Base-by-base conservation (phyloP, 2,888 invertebrate species). In the Pseudanteris insignis region DNA sequence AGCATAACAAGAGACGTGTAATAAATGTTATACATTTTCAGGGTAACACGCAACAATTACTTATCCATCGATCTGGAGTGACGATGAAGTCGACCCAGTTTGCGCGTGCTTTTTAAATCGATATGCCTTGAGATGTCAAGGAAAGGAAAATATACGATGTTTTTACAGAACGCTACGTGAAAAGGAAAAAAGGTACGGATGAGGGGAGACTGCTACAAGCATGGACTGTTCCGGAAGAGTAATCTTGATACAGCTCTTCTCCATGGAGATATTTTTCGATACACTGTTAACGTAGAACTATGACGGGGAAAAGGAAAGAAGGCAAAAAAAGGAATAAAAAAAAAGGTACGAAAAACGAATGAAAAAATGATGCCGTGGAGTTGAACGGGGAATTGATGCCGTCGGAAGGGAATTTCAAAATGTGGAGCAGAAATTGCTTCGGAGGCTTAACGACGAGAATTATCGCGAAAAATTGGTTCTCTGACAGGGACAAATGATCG, bases 81-180 rank as follows among this genome's bases (percentile, higher is more conserved):
- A 44, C 40, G 46, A 46, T 51, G 30, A 46, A 59, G 46, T 46
- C 47, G 59, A 47, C 53, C 59, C 47, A 53, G 51, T 53, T 60
- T 33, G 46, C 47, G 32, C 41, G 25, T 38, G 36, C 53, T 60
- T 48, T n/a, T 53, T 61, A 43, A 53, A 66, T 59, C 61, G 60
- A 61, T 57, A 54, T 43, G 30, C 54, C 26, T 40, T 41, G 44
- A 55, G 48, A 46, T 44, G 36, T 43, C 34, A 59, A 38, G 53
- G 38, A 37, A 58, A 59, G 47, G 55, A 61, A 44, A 59, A 65
- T 68, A 65, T 69, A 66, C 65, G 51, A 46, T 46, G 14, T 46
- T 40, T 43, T 51, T 40, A 46, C 40, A 51, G 51, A 59, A 53
- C 30, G 43, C 38, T 30, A 46, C 47, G 32, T 34, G 46, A 28